Conservation (phyloP, 2,888 invertebrate species). For the Craniophora ligustri region DNA sequence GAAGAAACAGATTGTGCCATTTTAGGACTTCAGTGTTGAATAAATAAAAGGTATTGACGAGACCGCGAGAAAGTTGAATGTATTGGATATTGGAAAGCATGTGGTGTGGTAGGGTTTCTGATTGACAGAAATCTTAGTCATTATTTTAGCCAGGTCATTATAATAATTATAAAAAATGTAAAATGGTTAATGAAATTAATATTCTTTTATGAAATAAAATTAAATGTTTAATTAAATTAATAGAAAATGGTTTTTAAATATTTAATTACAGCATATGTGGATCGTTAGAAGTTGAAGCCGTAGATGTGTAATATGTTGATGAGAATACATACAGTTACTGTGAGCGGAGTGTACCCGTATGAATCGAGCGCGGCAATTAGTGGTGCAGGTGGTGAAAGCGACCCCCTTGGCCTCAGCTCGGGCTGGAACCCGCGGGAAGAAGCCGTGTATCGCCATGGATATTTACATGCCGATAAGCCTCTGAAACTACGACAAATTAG, state of each 20-base stretch:
- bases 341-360: constrained; percentile 76
- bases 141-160: no score
- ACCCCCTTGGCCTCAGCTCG: constrained; percentile 75
- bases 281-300: constrained; percentile 1
- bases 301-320: constrained; percentile 31
- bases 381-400: constrained; percentile 84
- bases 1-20: not conserved
- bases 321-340: constrained; percentile 72
- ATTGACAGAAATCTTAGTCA: not conserved
- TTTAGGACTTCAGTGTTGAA: not conserved
- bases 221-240: no score
- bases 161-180: no score
- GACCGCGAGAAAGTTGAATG: not conserved
- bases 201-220: no score
- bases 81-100: not conserved
- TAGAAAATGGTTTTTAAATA: no score
- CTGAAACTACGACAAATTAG: constrained; percentile 66
- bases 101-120: not conserved
- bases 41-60: not conserved
- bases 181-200: no score
- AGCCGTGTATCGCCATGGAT: constrained; percentile 59
- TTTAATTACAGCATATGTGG: not conserved
- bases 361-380: constrained; percentile 84
- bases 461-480: constrained; percentile 73
- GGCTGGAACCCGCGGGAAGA: constrained; percentile 44